phyloP scores from a whole-genome alignment of 2,113 vertebrate species.

The Odontesthes bonariensis region DNA sequence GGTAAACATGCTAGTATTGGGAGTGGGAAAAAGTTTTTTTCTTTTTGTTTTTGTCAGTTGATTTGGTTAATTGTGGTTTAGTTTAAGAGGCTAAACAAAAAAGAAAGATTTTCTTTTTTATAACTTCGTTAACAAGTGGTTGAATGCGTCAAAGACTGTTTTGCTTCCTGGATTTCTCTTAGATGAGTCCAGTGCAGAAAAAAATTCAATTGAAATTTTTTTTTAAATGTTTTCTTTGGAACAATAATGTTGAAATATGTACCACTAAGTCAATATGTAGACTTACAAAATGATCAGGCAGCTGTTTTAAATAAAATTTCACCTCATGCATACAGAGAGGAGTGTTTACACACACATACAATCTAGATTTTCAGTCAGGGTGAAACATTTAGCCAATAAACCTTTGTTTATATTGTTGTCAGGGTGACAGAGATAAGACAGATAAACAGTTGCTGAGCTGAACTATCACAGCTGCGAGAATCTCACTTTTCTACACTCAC shows the following conservation, averaged over 20 bases:
- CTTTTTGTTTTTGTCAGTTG: no score
- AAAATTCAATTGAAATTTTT: not conserved
- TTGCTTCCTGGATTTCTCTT: no score
- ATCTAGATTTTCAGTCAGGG: conserved; percentile 31
- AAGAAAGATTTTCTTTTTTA: no score
- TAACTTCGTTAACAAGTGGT: no score
- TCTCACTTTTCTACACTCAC: conserved; percentile 19
- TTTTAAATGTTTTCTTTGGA: not conserved
- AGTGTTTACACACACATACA: conserved; percentile 14
- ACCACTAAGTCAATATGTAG: not conserved
- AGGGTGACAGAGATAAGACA: conserved; percentile 62
- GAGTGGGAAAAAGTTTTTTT: no score
- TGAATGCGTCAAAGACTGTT: no score
- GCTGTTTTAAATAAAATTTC: conserved; percentile 19
- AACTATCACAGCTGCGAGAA: conserved; percentile 50
- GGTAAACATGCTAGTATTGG: no score
- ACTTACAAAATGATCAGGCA: conserved; percentile 1
- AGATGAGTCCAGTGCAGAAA: not conserved
- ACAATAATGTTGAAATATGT: conserved; percentile 3
- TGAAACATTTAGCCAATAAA: conserved; percentile 52
- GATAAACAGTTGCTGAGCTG: conserved; percentile 62
- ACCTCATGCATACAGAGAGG: conserved; percentile 3
- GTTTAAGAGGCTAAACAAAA: no score
- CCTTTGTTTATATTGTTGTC: conserved; percentile 64
- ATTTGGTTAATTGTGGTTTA: no score